Percentiles rank a stretch among this genome's conserved stretches.
Evolutionary conservation across 1,140 invertebrate species (phyloP).

Genomic region (Uloborus diversus): DNA sequence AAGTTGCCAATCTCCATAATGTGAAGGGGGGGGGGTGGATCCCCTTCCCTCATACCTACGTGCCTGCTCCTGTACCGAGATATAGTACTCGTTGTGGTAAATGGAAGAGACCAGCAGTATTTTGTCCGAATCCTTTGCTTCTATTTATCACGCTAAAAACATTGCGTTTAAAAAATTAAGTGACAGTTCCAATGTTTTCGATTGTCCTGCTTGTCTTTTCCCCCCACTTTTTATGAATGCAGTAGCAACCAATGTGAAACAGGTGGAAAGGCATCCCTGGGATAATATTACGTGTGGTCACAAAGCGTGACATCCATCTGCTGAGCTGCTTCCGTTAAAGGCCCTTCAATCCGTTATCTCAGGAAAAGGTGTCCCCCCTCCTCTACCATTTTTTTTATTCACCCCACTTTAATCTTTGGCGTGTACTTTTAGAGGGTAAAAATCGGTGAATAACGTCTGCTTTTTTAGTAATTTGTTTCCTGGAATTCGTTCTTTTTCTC

Average conservation of each 20-base stretch:
- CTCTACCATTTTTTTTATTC: not conserved
- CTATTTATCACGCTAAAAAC: too few species aligned
- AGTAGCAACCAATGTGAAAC: constrained; percentile 32
- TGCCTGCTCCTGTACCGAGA: too few species aligned
- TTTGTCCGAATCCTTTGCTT: too few species aligned
- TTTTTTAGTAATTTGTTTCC: not conserved
- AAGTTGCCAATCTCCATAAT: too few species aligned
- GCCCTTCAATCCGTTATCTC: constrained; percentile 48
- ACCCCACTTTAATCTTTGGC: constrained; percentile 7
- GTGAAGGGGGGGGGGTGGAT: too few species aligned
- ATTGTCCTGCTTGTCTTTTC: constrained; percentile 7
- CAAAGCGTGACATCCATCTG: constrained; percentile 47
- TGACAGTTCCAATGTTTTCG: too few species aligned
- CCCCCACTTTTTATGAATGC: not conserved
- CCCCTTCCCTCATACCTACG: too few species aligned
- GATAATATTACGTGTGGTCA: constrained; percentile 41
- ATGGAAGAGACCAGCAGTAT: constrained; percentile 3
- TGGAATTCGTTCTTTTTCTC: not conserved
- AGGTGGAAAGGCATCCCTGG: constrained; percentile 52
- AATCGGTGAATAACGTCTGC: constrained; percentile 7
- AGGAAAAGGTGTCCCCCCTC: constrained; percentile 21
- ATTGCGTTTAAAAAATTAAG: too few species aligned
- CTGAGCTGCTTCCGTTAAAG: constrained; percentile 24
- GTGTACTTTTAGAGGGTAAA: constrained; percentile 16
- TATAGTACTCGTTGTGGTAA: not conserved